These are phyloP conservation scores for Rhamnusium bicolor DNA, from an alignment of 2,888 invertebrate species.

Conservation along the genomic window DNA sequence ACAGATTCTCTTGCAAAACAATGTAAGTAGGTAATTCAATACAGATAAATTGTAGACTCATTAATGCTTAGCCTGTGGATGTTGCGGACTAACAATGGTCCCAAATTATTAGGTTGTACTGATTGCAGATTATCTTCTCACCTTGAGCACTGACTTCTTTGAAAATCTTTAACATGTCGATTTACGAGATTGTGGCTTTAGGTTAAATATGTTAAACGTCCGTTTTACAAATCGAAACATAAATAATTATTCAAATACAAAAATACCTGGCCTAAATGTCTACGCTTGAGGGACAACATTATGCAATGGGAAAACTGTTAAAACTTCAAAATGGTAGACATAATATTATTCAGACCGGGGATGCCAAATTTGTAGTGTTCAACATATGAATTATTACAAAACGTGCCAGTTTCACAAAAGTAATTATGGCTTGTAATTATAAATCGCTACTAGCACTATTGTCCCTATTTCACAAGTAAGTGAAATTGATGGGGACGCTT, in stretches of 20 bases:
- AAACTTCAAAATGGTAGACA: not conserved
- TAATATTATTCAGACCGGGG: not conserved
- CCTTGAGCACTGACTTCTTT: constrained; percentile 28
- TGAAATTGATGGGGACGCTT: too few relatives aligned
- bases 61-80: constrained; percentile 8
- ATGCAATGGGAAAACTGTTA: not conserved
- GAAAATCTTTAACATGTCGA: constrained; percentile 13
- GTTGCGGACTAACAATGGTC: constrained; percentile 8
- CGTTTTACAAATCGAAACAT: constrained; percentile 1
- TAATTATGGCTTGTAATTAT: too few relatives aligned
- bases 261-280: not conserved
- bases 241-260: constrained; percentile 12
- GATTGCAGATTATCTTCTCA: constrained; percentile 25
- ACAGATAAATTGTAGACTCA: not conserved
- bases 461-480: too few relatives aligned
- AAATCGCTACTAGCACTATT: too few relatives aligned
- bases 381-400: not conserved
- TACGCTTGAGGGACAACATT: not conserved
- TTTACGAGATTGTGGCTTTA: constrained; percentile 12
- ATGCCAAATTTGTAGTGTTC: not conserved
- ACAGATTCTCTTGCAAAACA: too few relatives aligned
- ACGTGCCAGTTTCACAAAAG: too few relatives aligned
- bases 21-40: not conserved
- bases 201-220: constrained; percentile 5
- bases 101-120: constrained; percentile 28